These are phyloP conservation scores for Podocnemis expansa DNA, from an alignment of 2,113 vertebrate species.

Conservation along the genomic window DNA sequence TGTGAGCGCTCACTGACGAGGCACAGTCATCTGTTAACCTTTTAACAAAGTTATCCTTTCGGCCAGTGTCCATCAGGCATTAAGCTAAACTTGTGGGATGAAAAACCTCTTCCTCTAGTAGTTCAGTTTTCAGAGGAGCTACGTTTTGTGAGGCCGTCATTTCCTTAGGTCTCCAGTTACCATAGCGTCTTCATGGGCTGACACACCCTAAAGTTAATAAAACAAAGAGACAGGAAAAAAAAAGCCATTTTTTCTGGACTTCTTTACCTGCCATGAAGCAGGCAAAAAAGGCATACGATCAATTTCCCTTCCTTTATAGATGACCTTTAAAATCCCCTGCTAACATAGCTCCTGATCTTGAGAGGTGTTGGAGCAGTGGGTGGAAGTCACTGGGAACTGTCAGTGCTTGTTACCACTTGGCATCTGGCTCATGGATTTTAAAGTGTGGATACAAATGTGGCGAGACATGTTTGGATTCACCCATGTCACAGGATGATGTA, in stretches of 20 bases:
- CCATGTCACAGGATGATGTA: neutral
- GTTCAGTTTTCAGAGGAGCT: neutral
- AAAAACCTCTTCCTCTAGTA: neutral
- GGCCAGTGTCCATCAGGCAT: neutral
- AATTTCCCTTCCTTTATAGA: neutral
- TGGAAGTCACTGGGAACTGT: neutral
- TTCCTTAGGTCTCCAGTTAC: neutral
- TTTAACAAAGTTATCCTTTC: neutral
- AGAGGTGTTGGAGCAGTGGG: neutral
- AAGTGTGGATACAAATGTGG: neutral
- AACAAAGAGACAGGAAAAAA: neutral
- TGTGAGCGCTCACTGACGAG: neutral
- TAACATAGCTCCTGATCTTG: neutral
- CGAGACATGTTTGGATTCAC: neutral
- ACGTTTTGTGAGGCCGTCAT: neutral
- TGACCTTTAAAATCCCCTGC: neutral
- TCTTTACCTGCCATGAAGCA: neutral
- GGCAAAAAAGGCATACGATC: neutral
- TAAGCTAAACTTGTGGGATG: neutral
- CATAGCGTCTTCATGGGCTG: neutral
- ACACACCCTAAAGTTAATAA: neutral
- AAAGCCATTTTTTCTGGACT: neutral
- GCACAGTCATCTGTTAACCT: neutral
- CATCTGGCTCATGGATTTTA: rapidly evolving
- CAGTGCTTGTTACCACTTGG: rapidly evolving